phyloP scores from a whole-genome alignment of 2,888 invertebrate species.

The Scaptomyza parva region DNA sequence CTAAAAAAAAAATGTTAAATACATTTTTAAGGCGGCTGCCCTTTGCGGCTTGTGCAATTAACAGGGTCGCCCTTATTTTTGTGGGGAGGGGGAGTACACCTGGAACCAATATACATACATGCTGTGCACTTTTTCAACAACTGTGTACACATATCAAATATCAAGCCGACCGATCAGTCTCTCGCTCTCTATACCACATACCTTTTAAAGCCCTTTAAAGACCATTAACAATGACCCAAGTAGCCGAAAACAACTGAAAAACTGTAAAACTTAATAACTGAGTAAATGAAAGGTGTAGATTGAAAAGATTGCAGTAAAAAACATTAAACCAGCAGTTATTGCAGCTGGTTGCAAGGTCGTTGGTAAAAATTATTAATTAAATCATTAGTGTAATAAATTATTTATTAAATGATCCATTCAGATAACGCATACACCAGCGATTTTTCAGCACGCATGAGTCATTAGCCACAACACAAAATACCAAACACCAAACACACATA shows the following conservation, averaged over 20 bases:
- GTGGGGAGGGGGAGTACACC: constrained; percentile 18
- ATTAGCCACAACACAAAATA: constrained; percentile 31
- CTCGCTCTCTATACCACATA: constrained; percentile 58
- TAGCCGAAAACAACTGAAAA: constrained; percentile 36
- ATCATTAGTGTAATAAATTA: constrained; percentile 71
- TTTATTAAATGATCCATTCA: constrained; percentile 46
- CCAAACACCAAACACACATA: too few species aligned
- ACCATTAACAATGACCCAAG: constrained; percentile 58
- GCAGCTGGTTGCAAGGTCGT: constrained; percentile 56
- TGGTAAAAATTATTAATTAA: constrained; percentile 67
- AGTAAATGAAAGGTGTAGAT: constrained; percentile 63
- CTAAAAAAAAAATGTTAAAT: constrained; percentile 28
- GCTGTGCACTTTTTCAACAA: constrained; percentile 74
- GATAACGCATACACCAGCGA: constrained; percentile 25
- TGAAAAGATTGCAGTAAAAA: constrained; percentile 56
- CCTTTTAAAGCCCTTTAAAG: constrained; percentile 74
- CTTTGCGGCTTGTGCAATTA: constrained; percentile 72
- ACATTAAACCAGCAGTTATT: constrained; percentile 25
- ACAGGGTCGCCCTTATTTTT: constrained; percentile 32
- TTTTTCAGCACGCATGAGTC: constrained; percentile 61
- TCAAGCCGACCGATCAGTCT: constrained; percentile 46
- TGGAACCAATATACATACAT: constrained; percentile 48
- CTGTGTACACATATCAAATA: constrained; percentile 63
- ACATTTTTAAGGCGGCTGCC: constrained; percentile 46
- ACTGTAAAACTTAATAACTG: too few species aligned